A percentile compares a stretch with the other conserved stretches of the same genome.
phyloP scores from a whole-genome alignment of 2,113 vertebrate species.

The Collichthys lucidus region DNA sequence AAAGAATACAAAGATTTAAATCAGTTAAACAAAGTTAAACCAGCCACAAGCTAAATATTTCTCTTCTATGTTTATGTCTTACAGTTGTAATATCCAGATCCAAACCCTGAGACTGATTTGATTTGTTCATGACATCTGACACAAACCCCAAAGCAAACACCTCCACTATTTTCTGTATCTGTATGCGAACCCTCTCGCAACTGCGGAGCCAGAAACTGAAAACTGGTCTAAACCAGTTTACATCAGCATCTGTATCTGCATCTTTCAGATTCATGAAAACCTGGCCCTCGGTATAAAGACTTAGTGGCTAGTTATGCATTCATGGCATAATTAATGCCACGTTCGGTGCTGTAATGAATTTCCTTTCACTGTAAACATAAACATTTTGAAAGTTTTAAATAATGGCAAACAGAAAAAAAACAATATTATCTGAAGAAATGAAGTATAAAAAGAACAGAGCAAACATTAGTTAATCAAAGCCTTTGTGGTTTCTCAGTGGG shows the following conservation, averaged over 20 bases:
- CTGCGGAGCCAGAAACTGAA: neutral
- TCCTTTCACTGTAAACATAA: slow-evolving; percentile 1
- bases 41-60: neutral
- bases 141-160: neutral
- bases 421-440: neutral
- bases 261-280: slow-evolving; percentile 17
- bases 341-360: slow-evolving; percentile 8
- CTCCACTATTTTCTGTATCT: neutral
- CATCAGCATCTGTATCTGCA: slow-evolving; percentile 8
- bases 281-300: neutral
- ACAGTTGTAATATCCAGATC: neutral
- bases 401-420: neutral
- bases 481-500: neutral
- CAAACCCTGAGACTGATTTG: neutral
- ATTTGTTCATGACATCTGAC: neutral
- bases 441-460: neutral
- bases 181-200: neutral
- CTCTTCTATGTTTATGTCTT: neutral
- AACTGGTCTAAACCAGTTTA: neutral
- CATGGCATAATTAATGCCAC: slow-evolving; percentile 14
- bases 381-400: neutral
- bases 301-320: slow-evolving; percentile 2
- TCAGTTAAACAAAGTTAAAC: neutral
- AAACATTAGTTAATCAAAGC: neutral
- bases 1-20: neutral